A percentile compares a stretch with the other conserved stretches of the same genome.
These are phyloP conservation scores for Antigone vipio DNA, from an alignment of 2,113 vertebrate genomes.

Conservation along the genomic window DNA sequence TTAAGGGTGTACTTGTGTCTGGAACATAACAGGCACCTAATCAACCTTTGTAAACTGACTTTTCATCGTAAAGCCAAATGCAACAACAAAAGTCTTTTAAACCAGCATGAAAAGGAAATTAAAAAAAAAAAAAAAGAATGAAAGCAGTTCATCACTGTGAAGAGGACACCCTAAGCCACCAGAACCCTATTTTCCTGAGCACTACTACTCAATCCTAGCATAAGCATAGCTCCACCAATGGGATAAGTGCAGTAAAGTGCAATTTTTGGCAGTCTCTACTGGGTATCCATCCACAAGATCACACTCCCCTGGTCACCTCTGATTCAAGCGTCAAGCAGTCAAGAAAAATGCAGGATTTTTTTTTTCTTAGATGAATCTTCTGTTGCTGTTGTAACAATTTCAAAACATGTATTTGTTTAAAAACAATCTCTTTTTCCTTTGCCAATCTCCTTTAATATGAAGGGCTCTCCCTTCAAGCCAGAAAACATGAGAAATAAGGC, in stretches of 20 bases:
- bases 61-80: conserved; percentile 48
- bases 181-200: not conserved
- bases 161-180: conserved; percentile 1
- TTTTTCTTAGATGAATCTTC: not conserved
- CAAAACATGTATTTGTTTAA: not conserved
- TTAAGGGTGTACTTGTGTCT: conserved; percentile 22
- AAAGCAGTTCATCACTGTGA: not conserved
- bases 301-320: not conserved
- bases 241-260: not conserved
- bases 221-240: not conserved
- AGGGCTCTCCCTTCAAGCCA: not conserved
- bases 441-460: not conserved
- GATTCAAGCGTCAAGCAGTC: not conserved
- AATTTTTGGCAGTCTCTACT: not conserved
- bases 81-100: conserved; percentile 26
- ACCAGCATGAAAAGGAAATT: conserved; percentile 29
- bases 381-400: not conserved
- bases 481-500: not conserved
- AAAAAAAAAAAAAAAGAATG: not conserved
- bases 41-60: conserved; percentile 32
- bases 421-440: not conserved
- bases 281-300: rapidly evolving
- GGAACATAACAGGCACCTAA: conserved; percentile 42
- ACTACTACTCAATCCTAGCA: not conserved
- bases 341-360: not conserved